phyloP scores from a whole-genome alignment of 2,113 vertebrate genomes.

The Labrus mixtus region DNA sequence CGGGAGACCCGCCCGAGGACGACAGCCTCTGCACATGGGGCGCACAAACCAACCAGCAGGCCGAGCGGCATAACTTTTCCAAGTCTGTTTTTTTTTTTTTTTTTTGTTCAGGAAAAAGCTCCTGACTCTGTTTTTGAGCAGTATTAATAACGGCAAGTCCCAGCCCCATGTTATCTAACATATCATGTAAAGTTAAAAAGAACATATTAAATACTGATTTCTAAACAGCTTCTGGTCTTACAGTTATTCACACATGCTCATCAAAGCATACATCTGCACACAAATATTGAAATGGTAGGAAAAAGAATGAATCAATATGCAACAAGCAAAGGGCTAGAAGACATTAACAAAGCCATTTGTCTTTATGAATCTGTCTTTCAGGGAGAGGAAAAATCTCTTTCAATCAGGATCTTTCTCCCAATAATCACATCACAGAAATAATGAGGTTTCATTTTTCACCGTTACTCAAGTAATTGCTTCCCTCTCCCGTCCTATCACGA shows the following conservation, averaged over 20 bases:
- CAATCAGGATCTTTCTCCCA: constrained; percentile 34
- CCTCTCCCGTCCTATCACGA: constrained; percentile 8
- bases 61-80: too few species aligned
- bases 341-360: constrained; percentile 35
- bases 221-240: not conserved
- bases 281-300: constrained; percentile 7
- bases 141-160: not conserved
- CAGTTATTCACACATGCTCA: constrained; percentile 1
- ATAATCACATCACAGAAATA: constrained; percentile 59
- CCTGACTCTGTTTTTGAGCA: too few species aligned
- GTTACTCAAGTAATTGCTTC: constrained; percentile 48
- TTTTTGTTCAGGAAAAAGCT: too few species aligned
- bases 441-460: constrained; percentile 57
- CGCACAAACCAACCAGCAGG: too few species aligned
- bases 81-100: too few species aligned
- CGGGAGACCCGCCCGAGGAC: too few species aligned
- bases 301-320: constrained; percentile 44
- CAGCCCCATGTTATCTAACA: constrained; percentile 1
- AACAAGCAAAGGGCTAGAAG: constrained; percentile 17
- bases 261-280: constrained; percentile 5
- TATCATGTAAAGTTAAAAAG: constrained; percentile 10
- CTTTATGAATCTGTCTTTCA: constrained; percentile 33
- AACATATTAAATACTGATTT: not conserved
- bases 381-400: constrained; percentile 27
- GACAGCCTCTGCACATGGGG: too few species aligned